phyloP scores from a whole-genome alignment of 2,888 invertebrate species.

The Mesorhabditis belari region DNA sequence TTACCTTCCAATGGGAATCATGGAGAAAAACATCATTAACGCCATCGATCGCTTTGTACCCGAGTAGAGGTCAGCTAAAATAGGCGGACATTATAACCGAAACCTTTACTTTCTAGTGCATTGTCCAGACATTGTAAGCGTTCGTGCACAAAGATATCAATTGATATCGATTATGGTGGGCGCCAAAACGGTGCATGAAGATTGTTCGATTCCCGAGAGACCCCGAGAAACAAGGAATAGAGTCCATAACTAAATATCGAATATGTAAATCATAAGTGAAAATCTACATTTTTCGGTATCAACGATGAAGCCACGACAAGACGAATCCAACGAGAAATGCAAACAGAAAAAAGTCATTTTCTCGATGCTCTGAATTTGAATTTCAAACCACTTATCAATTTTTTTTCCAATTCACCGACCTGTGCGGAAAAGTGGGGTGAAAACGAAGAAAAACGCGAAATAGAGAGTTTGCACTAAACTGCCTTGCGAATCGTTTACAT shows the following conservation, averaged over 20 bases:
- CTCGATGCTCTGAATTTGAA: background rate
- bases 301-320: background rate
- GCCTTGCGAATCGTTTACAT: too few relatives aligned
- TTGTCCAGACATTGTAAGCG: too few relatives aligned
- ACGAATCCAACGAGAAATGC: background rate
- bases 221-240: background rate
- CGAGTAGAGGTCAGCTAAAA: conserved; percentile 68
- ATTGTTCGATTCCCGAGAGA: background rate
- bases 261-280: background rate
- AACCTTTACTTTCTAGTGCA: background rate
- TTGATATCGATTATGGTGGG: background rate
- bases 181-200: background rate
- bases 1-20: conserved; percentile 72
- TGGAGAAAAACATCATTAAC: conserved; percentile 93
- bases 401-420: too few relatives aligned
- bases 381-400: too few relatives aligned
- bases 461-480: too few relatives aligned
- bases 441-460: too few relatives aligned
- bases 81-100: too few relatives aligned
- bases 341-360: background rate
- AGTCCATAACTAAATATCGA: background rate
- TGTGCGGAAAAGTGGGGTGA: too few relatives aligned
- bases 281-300: background rate
- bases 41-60: conserved; percentile 73
- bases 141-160: too few relatives aligned